Conservation (phyloP, 2,888 invertebrate genomes). For the Erebia ligea region DNA sequence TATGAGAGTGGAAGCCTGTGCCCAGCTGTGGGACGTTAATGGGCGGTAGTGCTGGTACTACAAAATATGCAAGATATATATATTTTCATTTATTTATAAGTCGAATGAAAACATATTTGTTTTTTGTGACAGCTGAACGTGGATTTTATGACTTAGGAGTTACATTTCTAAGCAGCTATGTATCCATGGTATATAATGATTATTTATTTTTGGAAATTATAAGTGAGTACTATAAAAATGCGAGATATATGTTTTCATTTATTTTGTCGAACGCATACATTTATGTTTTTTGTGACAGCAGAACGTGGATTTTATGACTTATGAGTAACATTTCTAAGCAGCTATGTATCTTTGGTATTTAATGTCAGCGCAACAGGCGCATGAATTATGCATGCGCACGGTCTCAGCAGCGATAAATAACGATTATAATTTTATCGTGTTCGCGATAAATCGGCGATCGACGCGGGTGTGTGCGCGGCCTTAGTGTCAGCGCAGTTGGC, state of each 20-base stretch:
- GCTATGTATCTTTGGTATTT: constrained; percentile 11
- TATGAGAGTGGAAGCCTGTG: too few species aligned
- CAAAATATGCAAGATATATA: too few species aligned
- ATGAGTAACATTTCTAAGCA: not conserved
- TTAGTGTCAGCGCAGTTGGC: constrained; percentile 47
- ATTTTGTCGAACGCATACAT: too few species aligned
- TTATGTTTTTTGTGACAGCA: not conserved
- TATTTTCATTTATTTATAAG: too few species aligned
- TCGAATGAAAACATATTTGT: not conserved
- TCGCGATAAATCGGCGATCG: constrained; percentile 71
- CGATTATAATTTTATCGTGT: constrained; percentile 79
- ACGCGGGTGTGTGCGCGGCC: constrained; percentile 53
- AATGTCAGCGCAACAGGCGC: constrained; percentile 57
- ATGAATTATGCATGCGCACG: constrained; percentile 78
- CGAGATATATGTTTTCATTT: too few species aligned
- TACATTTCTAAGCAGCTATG: constrained; percentile 3
- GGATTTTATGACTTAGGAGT: not conserved
- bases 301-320: not conserved
- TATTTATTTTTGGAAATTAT: too few species aligned
- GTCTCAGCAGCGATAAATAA: constrained; percentile 68
- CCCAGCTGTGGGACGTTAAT: too few species aligned
- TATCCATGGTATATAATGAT: constrained; percentile 33
- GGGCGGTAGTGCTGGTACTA: too few species aligned
- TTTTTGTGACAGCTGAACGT: not conserved
- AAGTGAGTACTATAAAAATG: too few species aligned